These are phyloP conservation scores for Steinernema feltiae DNA, from an alignment of 1,140 invertebrate species.

Conservation along the genomic window DNA sequence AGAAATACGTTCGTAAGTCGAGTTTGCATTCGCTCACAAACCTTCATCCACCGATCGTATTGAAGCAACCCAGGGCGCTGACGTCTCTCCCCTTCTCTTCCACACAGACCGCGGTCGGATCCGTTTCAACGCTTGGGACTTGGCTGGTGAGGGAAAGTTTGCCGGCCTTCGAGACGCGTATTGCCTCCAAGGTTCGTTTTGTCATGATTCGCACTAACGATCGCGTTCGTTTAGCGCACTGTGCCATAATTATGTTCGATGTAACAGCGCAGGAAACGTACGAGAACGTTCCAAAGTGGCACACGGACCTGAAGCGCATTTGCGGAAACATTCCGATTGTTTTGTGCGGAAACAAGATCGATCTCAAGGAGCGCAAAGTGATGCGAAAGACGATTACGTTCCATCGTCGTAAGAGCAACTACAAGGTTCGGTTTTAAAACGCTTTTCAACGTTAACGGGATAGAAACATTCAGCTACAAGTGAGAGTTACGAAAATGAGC, in stretches of 20 bases:
- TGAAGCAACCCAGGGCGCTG: constrained; percentile 87
- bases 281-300: constrained; percentile 99
- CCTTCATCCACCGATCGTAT: neutral
- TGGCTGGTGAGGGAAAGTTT: constrained; percentile 98
- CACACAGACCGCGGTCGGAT: constrained; percentile 95
- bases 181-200: constrained; percentile 78
- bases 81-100: constrained; percentile 95
- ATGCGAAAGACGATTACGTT: constrained; percentile 99
- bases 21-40: constrained; percentile 2
- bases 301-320: constrained; percentile 91
- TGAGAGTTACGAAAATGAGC: too few relatives aligned
- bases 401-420: constrained; percentile 98
- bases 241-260: constrained; percentile 99
- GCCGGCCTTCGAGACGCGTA: constrained; percentile 97
- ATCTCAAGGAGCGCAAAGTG: constrained; percentile 99
- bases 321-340: constrained; percentile 99
- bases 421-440: constrained; percentile 66
- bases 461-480: too few relatives aligned
- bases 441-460: too few relatives aligned
- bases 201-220: neutral
- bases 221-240: constrained; percentile 69
- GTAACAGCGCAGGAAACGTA: constrained; percentile 97
- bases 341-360: constrained; percentile 84
- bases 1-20: constrained; percentile 80
- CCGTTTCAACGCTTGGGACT: constrained; percentile 98